Percentiles rank a stretch among this genome's conserved stretches.
These are phyloP conservation scores for Teleogryllus occipitalis DNA, from an alignment of 1,140 invertebrate genomes.

Conservation along the genomic window DNA sequence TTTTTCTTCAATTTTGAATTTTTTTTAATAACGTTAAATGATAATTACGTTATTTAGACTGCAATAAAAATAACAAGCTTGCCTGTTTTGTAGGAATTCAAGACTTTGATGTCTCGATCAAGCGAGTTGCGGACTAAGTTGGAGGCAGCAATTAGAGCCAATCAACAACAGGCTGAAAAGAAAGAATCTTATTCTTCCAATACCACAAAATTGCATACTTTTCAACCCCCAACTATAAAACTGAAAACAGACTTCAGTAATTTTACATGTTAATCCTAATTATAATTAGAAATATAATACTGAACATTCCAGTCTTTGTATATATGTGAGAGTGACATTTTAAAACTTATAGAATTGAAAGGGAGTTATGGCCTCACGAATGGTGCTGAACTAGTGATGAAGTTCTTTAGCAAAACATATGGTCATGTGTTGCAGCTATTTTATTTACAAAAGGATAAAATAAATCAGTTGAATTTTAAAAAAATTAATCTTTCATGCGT, in stretches of 20 bases:
- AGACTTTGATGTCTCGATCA: conserved; percentile 75
- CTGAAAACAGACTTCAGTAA: conserved; percentile 95
- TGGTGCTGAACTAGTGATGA: too few relatives aligned
- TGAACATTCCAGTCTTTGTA: background rate
- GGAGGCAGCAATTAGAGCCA: conserved; percentile 74
- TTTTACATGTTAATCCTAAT: conserved; percentile 48
- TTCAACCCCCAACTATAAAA: conserved; percentile 74
- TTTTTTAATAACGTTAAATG: background rate
- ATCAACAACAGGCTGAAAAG: conserved; percentile 47
- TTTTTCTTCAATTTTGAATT: background rate
- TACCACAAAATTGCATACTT: conserved; percentile 38
- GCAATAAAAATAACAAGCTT: background rate
- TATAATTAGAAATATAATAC: background rate
- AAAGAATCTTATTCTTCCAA: conserved; percentile 35
- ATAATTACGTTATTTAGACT: background rate
- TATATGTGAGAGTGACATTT: too few relatives aligned
- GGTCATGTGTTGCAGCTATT: too few relatives aligned
- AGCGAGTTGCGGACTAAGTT: conserved; percentile 68
- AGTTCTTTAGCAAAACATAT: too few relatives aligned
- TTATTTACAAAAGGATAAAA: too few relatives aligned
- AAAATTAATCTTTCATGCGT: too few relatives aligned
- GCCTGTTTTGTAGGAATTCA: conserved; percentile 66
- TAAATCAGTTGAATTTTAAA: too few relatives aligned
- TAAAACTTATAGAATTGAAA: too few relatives aligned
- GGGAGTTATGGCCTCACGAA: too few relatives aligned